Evolutionary conservation across 2,888 invertebrate species (phyloP), one percentile per base, ranked within the genome.

Genomic region (Lepetodrilus schrolli): DNA sequence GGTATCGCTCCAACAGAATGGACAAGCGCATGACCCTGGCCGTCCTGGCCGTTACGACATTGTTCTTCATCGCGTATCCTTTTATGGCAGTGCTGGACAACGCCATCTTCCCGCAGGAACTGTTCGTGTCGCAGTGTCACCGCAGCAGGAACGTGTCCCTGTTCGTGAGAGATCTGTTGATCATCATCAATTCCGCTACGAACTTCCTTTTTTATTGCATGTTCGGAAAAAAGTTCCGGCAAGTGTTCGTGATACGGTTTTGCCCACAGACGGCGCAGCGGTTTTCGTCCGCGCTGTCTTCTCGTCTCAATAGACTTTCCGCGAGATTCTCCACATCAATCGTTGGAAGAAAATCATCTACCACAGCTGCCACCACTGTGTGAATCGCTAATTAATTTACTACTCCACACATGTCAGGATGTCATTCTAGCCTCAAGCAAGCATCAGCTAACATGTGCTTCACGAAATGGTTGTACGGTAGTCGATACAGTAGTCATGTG

Each of bases 201-300:
- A 85, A 85, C 78, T 85, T 85, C 69, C 69, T 83, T 51, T 75
- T 85, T 7, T 85, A 85, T 73, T 84, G 84, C 51, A 76, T 84
- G 26, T 83, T 85, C 71, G 85, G 85, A 1, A 72, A 77, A 65
- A 84, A 85, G 66, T 85, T 85, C 72, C 77, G 85, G 1, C 48
- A 72, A 26, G 78, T 80, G 10, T 82, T 84, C 30, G 21, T 68
- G 8, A 21, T 68, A 20, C 21, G 68, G 21, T 47, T 68, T 21
- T 68, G 68, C n/a, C 68, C 68, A 2, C 23, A 58, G 7, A 23
- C 30, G 17, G 58, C 58, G 43, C 38, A 30, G 23, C 23, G 68
- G 7, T 23, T 68, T 23, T 38, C 68, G 23, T 26, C 43, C 23
- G 23, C 23, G 26, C 20, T 68, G 47, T 38, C 68, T 1, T 13